These are phyloP conservation scores for Diadegma fenestrale DNA, from an alignment of 2,888 invertebrate species.

Conservation along the genomic window DNA sequence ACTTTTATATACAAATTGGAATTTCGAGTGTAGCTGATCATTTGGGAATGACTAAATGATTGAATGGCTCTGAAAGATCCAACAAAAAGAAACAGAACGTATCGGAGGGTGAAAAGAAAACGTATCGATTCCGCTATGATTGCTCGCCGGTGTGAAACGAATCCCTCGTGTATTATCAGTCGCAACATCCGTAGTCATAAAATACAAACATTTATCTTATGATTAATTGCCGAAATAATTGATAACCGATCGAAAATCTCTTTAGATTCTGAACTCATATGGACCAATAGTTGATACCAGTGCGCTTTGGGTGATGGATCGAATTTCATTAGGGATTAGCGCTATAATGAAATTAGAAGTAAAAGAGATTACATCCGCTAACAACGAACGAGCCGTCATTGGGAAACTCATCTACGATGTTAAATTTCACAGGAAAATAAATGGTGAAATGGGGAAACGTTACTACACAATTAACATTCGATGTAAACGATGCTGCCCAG, in stretches of 20 bases:
- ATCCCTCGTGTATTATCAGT: neutral
- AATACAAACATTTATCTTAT: neutral
- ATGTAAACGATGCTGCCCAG: neutral
- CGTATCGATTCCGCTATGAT: no score
- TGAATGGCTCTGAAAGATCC: neutral
- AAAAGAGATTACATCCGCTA: neutral
- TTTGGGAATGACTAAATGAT: neutral
- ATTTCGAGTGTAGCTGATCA: neutral
- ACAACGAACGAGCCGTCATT: neutral
- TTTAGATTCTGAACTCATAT: neutral
- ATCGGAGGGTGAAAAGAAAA: no score
- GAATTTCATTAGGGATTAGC: conserved; percentile 2
- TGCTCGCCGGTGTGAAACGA: neutral
- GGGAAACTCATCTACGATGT: neutral
- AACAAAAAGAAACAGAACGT: neutral
- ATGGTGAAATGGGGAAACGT: neutral
- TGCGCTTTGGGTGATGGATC: neutral
- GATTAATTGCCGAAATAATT: conserved; percentile 3
- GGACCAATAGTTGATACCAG: neutral
- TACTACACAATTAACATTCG: neutral
- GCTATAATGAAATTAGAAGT: neutral
- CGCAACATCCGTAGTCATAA: neutral
- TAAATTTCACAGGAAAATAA: neutral
- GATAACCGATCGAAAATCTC: neutral
- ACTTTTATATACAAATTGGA: neutral